Conservation (phyloP, 2,113 vertebrate species). For the Ia io region DNA sequence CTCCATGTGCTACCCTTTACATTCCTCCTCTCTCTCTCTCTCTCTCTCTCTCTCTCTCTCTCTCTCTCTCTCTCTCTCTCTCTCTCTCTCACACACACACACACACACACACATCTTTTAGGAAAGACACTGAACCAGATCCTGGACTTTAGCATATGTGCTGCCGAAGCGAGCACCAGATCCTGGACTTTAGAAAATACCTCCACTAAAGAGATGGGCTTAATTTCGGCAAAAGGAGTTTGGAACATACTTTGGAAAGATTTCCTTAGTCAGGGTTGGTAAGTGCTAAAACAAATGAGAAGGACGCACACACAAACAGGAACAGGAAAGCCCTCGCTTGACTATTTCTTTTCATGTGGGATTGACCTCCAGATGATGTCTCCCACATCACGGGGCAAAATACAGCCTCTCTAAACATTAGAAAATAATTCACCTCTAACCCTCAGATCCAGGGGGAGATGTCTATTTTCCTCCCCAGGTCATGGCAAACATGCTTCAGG, state of each 20-base stretch:
- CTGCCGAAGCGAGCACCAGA: not conserved
- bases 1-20: not conserved
- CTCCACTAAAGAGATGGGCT: conserved; percentile 48
- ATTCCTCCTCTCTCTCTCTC: too few relatives aligned
- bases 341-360: not conserved
- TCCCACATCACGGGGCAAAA: not conserved
- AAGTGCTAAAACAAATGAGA: conserved; percentile 33
- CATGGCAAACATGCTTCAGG: not conserved
- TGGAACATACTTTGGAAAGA: conserved; percentile 33
- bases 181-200: conserved; percentile 46
- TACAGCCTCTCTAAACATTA: conserved; percentile 1
- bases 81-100: too few relatives aligned
- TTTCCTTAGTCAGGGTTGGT: not conserved
- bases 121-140: conserved; percentile 21
- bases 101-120: not conserved
- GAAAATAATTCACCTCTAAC: not conserved
- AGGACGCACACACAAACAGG: not conserved
- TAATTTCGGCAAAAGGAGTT: conserved; percentile 52
- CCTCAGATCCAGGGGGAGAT: not conserved
- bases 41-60: too few relatives aligned
- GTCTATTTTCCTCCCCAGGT: not conserved
- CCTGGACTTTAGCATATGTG: conserved; percentile 16
- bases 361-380: not conserved
- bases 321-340: not conserved
- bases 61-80: too few relatives aligned